Evolutionary conservation across 2,113 vertebrate genomes (phyloP).

Genomic region (Etia nguti): DNA sequence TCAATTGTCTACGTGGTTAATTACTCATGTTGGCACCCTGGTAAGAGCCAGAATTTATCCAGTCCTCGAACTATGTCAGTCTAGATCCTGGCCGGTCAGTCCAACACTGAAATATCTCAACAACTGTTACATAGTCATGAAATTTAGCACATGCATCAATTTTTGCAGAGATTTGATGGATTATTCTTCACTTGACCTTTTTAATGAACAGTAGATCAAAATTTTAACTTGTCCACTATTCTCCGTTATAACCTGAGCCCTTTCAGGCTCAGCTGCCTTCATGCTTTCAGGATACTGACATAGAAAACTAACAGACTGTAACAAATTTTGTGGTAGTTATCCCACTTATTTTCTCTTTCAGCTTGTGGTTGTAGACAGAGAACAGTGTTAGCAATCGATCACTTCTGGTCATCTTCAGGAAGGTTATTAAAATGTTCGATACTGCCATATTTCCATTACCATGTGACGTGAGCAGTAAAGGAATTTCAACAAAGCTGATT

Average conservation of each 20-base stretch:
- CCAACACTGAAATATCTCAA: background rate
- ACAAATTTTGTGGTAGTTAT: background rate
- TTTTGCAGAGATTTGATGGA: accelerated
- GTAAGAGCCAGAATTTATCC: background rate
- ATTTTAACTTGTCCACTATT: background rate
- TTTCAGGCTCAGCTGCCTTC: background rate
- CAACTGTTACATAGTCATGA: background rate
- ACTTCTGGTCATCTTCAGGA: background rate
- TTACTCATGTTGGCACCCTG: background rate
- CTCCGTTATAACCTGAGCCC: accelerated
- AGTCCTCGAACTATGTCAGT: background rate
- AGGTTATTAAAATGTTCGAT: background rate
- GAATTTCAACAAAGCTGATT: background rate
- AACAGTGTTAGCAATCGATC: background rate
- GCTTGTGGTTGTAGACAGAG: background rate
- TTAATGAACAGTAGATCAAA: accelerated
- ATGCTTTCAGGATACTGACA: background rate
- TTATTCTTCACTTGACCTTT: background rate
- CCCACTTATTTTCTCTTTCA: background rate
- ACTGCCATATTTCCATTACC: accelerated
- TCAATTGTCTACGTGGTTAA: background rate
- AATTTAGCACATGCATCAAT: background rate
- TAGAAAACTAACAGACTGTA: background rate
- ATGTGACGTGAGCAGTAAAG: background rate
- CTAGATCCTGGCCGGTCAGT: background rate